Evolutionary conservation across 2,797 vertebrate genomes (phyloP).

Genomic region (Acanthurus lineatus): DNA sequence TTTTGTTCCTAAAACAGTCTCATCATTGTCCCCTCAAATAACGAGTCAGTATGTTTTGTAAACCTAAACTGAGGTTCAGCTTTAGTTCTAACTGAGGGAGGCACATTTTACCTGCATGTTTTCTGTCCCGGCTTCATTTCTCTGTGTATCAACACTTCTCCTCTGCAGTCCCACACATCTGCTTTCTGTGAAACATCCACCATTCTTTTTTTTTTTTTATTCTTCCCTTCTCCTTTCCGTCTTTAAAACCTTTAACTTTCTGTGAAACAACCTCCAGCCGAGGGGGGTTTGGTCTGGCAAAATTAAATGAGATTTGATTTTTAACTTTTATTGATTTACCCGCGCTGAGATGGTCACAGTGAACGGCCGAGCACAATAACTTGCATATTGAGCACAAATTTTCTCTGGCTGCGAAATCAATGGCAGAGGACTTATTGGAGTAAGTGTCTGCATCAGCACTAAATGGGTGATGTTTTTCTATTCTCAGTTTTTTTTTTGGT

Average conservation of each 20-base stretch:
- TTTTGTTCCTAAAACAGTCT: not conserved
- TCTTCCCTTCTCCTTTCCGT: not conserved
- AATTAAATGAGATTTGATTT: constrained; percentile 76
- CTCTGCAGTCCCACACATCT: not conserved
- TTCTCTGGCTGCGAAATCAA: constrained; percentile 70
- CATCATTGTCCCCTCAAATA: not conserved
- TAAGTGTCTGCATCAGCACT: constrained; percentile 70
- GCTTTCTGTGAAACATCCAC: not conserved
- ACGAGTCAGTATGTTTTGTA: not conserved
- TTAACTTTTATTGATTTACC: constrained; percentile 75
- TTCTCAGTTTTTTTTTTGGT: constrained; percentile 15
- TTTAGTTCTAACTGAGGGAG: not conserved
- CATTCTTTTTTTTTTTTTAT: constrained; percentile 7
- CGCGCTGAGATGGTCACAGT: constrained; percentile 59
- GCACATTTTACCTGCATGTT: not conserved
- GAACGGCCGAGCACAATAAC: constrained; percentile 66
- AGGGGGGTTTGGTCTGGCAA: constrained; percentile 24
- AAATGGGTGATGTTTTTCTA: constrained; percentile 59
- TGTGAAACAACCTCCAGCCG: constrained; percentile 27
- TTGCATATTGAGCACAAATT: constrained; percentile 70
- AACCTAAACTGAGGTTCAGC: not conserved
- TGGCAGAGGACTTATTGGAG: constrained; percentile 61
- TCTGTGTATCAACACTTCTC: not conserved
- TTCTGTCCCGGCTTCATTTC: not conserved
- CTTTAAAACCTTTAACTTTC: constrained; percentile 46